Percentiles rank a stretch among this genome's conserved stretches.
Conservation (phyloP, 1,140 invertebrate species). For the Periplaneta americana region DNA sequence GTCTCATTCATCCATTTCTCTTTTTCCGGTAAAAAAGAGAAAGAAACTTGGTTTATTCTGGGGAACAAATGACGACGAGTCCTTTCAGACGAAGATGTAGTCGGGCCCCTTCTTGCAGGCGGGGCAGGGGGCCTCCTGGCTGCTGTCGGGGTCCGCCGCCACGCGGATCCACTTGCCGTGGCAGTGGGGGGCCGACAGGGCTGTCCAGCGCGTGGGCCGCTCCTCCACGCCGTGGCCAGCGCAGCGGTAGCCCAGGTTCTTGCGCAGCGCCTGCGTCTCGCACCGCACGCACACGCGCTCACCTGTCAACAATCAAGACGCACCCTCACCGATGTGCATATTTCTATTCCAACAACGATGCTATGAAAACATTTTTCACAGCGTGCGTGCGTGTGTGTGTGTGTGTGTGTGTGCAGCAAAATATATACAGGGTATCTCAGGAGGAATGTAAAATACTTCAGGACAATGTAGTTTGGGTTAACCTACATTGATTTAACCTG, state of each 20-base stretch:
- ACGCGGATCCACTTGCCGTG: slow-evolving; percentile 78
- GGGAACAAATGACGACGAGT: not conserved
- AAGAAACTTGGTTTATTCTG: not conserved
- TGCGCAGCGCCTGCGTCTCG: slow-evolving; percentile 64
- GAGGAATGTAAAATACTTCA: too few species aligned
- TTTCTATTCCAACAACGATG: too few species aligned
- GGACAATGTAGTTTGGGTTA: too few species aligned
- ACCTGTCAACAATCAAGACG: slow-evolving; percentile 45
- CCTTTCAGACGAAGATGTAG: slow-evolving; percentile 10
- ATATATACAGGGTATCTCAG: too few species aligned
- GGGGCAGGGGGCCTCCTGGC: not conserved
- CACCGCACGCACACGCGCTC: slow-evolving; percentile 68
- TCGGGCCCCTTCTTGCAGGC: not conserved
- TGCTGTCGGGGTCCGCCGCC: slow-evolving; percentile 33
- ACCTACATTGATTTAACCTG: too few species aligned
- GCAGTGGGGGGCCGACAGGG: slow-evolving; percentile 69
- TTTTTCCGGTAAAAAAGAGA: not conserved
- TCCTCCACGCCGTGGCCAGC: slow-evolving; percentile 64
- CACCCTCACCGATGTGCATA: not conserved
- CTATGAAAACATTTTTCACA: too few species aligned
- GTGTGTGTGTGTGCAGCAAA: too few species aligned
- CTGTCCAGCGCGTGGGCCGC: slow-evolving; percentile 67
- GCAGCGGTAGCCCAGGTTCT: slow-evolving; percentile 66
- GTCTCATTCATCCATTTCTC: not conserved
- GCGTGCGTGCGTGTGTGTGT: too few species aligned